Evolutionary conservation across 2,888 invertebrate species (phyloP).

Genomic region (Clepsis dumicolana): DNA sequence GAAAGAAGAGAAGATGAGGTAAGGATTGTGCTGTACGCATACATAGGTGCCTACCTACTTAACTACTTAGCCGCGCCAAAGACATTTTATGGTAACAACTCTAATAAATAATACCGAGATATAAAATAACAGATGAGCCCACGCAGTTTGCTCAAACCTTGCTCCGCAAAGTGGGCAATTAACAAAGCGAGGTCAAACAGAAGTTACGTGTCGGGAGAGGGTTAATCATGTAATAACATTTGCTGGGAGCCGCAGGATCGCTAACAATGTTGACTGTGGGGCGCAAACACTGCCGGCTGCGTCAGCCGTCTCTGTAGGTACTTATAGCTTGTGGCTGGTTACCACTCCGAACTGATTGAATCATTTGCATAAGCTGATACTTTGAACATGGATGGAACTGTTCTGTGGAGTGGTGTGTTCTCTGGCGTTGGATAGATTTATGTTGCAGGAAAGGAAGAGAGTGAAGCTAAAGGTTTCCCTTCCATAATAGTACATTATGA

Average conservation of each 20-base stretch:
- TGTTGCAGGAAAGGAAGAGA: too few species aligned
- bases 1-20: too few species aligned
- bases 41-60: too few species aligned
- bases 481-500: too few species aligned
- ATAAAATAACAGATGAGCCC: constrained; percentile 48
- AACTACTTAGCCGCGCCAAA: too few species aligned
- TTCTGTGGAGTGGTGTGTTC: background rate
- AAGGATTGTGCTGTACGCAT: too few species aligned
- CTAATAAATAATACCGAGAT: background rate
- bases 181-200: constrained; percentile 72
- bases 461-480: too few species aligned
- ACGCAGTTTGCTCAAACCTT: constrained; percentile 53
- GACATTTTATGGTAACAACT: background rate
- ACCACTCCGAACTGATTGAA: constrained; percentile 41
- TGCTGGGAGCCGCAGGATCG: constrained; percentile 53
- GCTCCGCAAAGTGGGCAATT: constrained; percentile 66
- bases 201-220: constrained; percentile 70
- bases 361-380: constrained; percentile 42
- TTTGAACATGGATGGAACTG: constrained; percentile 16
- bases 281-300: constrained; percentile 76
- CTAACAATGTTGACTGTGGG: constrained; percentile 84
- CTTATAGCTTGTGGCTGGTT: background rate
- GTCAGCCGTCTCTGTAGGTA: constrained; percentile 68
- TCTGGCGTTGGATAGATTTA: background rate
- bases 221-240: constrained; percentile 82